Evolutionary conservation across 2,888 invertebrate genomes (phyloP), one percentile per base, ranked within the genome.

Genomic region (Rosalia funebris): DNA sequence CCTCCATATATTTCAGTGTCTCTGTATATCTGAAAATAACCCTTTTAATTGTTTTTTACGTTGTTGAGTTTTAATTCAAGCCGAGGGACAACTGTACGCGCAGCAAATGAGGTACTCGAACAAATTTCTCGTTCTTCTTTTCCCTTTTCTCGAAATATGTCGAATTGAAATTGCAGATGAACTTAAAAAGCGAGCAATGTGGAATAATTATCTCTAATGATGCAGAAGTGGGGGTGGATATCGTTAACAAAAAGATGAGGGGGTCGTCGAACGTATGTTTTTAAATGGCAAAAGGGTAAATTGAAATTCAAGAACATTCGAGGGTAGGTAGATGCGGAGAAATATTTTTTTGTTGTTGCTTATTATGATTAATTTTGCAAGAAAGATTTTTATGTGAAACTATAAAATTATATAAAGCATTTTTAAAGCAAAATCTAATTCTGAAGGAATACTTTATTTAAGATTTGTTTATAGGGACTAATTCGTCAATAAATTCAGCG

Each of bases 31-130:
- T n/a, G n/a, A n/a, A n/a, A n/a, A n/a, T n/a, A n/a, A n/a, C n/a
- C n/a, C n/a, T n/a, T n/a, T n/a, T n/a, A n/a, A n/a, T n/a, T n/a
- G n/a, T n/a, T n/a, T n/a, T n/a, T n/a, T n/a, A n/a, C n/a, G n/a
- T n/a, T n/a, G n/a, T n/a, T n/a, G n/a, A n/a, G n/a, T n/a, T n/a
- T n/a, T n/a, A n/a, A n/a, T n/a, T n/a, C n/a, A n/a, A n/a, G n/a
- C n/a, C n/a, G n/a, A n/a, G n/a, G n/a, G n/a, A n/a, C n/a, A n/a
- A n/a, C n/a, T n/a, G n/a, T n/a, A n/a, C n/a, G n/a, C n/a, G n/a
- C n/a, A n/a, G 41, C 50, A 50, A 50, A 50, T 36, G 50, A 50
- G 50, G 31, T 50, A 47, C 59, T 42, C 52, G 55, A 55, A 37
- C 50, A 47, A 20, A 54, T 50, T 52, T 45, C 34, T 45, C 37